A percentile compares a stretch with the other conserved stretches of the same genome.
Evolutionary conservation across 2,113 vertebrate species (phyloP).

Genomic region (Colinus virginianus): DNA sequence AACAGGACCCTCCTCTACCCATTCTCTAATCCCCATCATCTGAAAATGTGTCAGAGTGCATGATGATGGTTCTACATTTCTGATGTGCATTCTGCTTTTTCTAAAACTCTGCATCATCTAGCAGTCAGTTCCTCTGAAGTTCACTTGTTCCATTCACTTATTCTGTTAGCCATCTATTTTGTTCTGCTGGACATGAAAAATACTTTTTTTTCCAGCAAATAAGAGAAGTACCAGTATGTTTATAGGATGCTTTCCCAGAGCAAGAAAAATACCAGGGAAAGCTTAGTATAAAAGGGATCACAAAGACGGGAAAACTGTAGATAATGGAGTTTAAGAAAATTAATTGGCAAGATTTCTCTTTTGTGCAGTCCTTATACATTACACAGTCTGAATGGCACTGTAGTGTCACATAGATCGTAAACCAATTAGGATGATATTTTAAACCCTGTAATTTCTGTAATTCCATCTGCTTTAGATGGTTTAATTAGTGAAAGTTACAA

Average conservation of each 20-base stretch:
- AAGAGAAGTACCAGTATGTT: not conserved
- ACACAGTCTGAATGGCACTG: conserved; percentile 76
- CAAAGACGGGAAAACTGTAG: conserved; percentile 33
- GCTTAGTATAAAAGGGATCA: not conserved
- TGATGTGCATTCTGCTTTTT: not conserved
- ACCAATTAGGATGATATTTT: conserved; percentile 85
- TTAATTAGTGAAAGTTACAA: conserved; percentile 85
- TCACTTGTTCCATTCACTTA: not conserved
- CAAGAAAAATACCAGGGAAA: not conserved
- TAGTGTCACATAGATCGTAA: conserved; percentile 83
- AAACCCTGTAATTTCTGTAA: conserved; percentile 83
- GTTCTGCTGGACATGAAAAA: not conserved
- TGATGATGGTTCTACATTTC: not conserved
- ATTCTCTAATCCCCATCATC: not conserved
- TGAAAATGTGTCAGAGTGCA: not conserved
- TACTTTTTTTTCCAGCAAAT: not conserved
- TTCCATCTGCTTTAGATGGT: conserved; percentile 84
- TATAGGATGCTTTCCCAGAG: not conserved
- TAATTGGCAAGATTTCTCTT: conserved; percentile 75
- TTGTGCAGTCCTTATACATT: conserved; percentile 70
- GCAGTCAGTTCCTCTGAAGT: not conserved
- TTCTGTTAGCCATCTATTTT: not conserved
- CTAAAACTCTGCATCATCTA: not conserved
- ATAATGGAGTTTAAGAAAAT: conserved; percentile 76
- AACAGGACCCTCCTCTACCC: not conserved